phyloP scores from a whole-genome alignment of 1,140 invertebrate genomes.

The Liolophura sinensis region DNA sequence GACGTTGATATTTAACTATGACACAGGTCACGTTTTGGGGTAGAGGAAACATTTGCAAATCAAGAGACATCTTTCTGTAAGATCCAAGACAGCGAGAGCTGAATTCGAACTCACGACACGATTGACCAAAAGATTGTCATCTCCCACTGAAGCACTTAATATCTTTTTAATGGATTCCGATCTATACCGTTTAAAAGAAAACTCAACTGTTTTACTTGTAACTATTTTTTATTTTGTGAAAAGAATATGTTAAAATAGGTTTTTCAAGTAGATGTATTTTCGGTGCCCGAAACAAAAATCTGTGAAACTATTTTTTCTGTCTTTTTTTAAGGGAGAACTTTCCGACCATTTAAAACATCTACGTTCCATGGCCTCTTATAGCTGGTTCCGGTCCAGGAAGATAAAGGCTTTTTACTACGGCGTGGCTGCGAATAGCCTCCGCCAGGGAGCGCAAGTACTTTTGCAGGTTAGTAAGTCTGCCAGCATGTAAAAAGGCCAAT shows the following conservation, averaged over 20 bases:
- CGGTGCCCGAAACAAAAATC: too few relatives aligned
- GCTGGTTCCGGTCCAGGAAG: slow-evolving; percentile 77
- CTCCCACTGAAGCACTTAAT: too few relatives aligned
- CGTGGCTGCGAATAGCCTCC: slow-evolving; percentile 77
- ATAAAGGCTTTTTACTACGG: slow-evolving; percentile 88
- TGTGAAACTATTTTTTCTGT: slow-evolving; percentile 6
- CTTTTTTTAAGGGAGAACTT: slow-evolving; percentile 34
- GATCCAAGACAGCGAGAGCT: background rate
- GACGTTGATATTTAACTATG: background rate
- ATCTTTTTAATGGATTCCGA: too few relatives aligned
- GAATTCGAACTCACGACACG: too few relatives aligned
- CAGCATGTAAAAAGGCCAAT: too few relatives aligned
- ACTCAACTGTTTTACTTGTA: too few relatives aligned
- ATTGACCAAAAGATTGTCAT: too few relatives aligned
- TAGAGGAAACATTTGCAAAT: background rate
- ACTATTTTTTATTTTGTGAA: too few relatives aligned
- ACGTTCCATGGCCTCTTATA: slow-evolving; percentile 68
- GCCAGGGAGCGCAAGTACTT: slow-evolving; percentile 76
- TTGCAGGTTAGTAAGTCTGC: slow-evolving; percentile 57
- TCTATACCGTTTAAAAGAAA: too few relatives aligned
- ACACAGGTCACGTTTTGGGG: too few relatives aligned
- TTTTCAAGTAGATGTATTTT: too few relatives aligned
- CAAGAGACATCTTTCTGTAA: background rate
- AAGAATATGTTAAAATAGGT: too few relatives aligned
- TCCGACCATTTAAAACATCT: slow-evolving; percentile 32